Conservation (phyloP, 1,140 invertebrate genomes). For the Drosophila sp. region DNA sequence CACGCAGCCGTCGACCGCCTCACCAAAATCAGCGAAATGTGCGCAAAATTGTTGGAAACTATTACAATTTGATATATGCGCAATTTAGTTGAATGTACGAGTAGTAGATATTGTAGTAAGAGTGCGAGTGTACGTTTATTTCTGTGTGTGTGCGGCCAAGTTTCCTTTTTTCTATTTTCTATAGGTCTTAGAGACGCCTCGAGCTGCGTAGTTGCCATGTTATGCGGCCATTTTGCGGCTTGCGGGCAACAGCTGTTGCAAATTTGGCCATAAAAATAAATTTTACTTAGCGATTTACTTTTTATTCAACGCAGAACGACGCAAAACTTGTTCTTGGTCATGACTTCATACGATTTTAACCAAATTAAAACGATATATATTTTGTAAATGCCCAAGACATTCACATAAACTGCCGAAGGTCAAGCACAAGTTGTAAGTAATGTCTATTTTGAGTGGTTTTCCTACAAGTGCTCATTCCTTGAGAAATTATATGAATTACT, state of each 20-base stretch:
- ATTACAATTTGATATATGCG: slow-evolving; percentile 68
- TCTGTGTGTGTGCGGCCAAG: slow-evolving; percentile 39
- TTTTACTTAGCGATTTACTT: slow-evolving; percentile 63
- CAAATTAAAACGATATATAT: slow-evolving; percentile 59
- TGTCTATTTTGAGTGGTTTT: not conserved
- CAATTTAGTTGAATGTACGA: slow-evolving; percentile 64
- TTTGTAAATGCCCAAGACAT: slow-evolving; percentile 31
- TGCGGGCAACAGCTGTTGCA: slow-evolving; percentile 58
- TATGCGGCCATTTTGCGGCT: slow-evolving; percentile 59
- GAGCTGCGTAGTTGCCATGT: slow-evolving; percentile 44
- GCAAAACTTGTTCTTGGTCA: slow-evolving; percentile 19
- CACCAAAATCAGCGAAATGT: slow-evolving; percentile 55
- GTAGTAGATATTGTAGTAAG: not conserved
- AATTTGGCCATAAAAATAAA: slow-evolving; percentile 65
- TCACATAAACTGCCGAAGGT: slow-evolving; percentile 28
- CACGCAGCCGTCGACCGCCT: slow-evolving; percentile 49
- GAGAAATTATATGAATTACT: slow-evolving; percentile 5
- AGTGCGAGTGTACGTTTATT: not conserved
- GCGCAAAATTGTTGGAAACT: slow-evolving; percentile 64
- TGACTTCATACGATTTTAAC: slow-evolving; percentile 54
- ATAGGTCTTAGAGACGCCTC: not conserved
- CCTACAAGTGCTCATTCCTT: not conserved
- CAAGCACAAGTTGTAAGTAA: slow-evolving; percentile 17
- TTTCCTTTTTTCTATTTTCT: slow-evolving; percentile 12
- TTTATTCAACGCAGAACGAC: slow-evolving; percentile 26